Evolutionary conservation across 2,113 vertebrate species (phyloP).

Genomic region (Passerina amoena): DNA sequence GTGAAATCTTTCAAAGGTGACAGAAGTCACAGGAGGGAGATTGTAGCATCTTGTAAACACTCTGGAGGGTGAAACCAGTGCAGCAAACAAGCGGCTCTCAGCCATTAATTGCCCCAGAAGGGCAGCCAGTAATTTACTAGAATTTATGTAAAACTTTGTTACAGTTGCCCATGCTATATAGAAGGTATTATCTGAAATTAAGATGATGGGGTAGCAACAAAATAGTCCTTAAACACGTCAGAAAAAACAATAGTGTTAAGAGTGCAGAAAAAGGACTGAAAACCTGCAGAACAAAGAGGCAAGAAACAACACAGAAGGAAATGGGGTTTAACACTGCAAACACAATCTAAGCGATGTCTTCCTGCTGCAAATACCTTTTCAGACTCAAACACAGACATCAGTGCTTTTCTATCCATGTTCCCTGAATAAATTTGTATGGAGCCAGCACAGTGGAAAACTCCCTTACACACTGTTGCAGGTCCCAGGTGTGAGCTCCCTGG

Average conservation of each 20-base stretch:
- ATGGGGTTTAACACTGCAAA: background rate
- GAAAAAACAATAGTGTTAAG: background rate
- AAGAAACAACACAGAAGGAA: background rate
- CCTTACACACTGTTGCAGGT: background rate
- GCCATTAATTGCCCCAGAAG: background rate
- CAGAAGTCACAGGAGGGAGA: background rate
- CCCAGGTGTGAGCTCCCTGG: background rate
- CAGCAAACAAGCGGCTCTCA: background rate
- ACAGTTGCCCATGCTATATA: background rate
- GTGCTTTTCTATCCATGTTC: background rate
- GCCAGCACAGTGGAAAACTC: background rate
- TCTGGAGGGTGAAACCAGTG: background rate
- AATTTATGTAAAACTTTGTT: background rate
- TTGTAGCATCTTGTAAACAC: background rate
- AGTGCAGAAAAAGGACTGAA: background rate
- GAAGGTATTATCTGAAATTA: background rate
- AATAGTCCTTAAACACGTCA: background rate
- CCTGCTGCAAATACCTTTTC: background rate
- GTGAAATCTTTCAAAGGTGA: background rate
- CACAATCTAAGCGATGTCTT: background rate
- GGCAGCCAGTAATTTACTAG: background rate
- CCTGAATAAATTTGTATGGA: background rate
- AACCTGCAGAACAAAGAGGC: background rate
- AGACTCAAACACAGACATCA: background rate
- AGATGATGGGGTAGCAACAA: background rate